Conservation (phyloP, 2,797 vertebrate genomes). For the Pelochelys cantorii region DNA sequence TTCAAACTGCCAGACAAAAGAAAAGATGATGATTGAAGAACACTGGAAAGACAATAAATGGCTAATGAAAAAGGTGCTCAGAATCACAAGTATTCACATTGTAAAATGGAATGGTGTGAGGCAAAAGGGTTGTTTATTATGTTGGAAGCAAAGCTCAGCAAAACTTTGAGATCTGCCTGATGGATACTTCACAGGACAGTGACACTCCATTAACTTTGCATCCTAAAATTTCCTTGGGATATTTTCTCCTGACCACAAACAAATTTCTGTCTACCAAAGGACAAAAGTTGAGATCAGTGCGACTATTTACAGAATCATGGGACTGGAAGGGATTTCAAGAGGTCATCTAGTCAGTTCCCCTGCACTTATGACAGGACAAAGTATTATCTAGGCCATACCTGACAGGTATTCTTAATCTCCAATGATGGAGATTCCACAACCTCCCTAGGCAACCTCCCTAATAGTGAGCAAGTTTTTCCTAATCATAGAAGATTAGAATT, state of each 20-base stretch:
- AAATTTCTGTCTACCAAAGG: conserved; percentile 65
- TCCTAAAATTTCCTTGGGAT: conserved; percentile 70
- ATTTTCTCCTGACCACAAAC: conserved; percentile 60
- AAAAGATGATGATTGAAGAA: conserved; percentile 53
- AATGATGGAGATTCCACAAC: no score
- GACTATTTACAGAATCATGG: neutral
- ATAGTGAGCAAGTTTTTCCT: no score
- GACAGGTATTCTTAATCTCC: no score
- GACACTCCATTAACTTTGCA: conserved; percentile 72
- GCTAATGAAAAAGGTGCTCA: conserved; percentile 47
- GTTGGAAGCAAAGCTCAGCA: conserved; percentile 45
- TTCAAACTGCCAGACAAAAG: conserved; percentile 50
- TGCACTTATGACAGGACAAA: no score
- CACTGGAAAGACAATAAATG: conserved; percentile 60
- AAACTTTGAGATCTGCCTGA: conserved; percentile 73
- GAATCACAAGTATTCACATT: conserved; percentile 49
- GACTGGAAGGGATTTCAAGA: no score
- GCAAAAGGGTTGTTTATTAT: conserved; percentile 58
- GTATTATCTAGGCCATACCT: no score
- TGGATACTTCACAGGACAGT: conserved; percentile 62
- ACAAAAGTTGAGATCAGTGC: conserved; percentile 53
- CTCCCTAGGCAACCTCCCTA: no score
- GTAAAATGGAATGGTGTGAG: conserved; percentile 35
- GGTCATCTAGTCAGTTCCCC: no score
- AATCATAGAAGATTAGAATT: no score